Percentiles rank a stretch among this genome's conserved stretches.
These are phyloP conservation scores for Cavia porcellus DNA, from an alignment of 2,113 vertebrate genomes.

Conservation along the genomic window DNA sequence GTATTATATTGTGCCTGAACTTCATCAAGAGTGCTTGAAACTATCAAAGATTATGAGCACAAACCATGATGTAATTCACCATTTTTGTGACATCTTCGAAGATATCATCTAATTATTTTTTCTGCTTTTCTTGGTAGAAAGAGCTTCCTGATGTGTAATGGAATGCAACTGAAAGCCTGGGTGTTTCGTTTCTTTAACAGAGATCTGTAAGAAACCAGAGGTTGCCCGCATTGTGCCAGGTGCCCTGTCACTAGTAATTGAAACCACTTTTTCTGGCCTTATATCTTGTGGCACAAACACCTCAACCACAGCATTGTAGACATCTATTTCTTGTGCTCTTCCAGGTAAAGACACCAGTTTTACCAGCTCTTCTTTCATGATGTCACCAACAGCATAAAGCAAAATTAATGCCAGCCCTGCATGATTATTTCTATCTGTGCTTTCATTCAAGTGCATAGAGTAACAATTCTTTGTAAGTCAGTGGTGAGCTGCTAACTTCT, in stretches of 20 bases:
- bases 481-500: neutral
- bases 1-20: neutral
- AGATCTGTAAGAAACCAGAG: neutral
- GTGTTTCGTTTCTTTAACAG: neutral
- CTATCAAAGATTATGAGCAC: neutral
- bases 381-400: neutral
- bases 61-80: neutral
- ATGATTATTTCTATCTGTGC: neutral
- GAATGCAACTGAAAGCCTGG: neutral
- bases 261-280: neutral
- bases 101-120: neutral
- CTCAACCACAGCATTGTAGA: neutral
- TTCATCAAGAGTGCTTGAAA: neutral
- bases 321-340: neutral
- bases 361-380: neutral
- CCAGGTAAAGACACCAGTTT: neutral
- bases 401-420: neutral
- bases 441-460: neutral
- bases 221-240: neutral
- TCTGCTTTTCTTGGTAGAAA: neutral
- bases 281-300: neutral
- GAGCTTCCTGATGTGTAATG: neutral
- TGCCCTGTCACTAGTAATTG: neutral
- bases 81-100: neutral
- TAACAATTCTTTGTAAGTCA: neutral